Evolutionary conservation across 2,797 vertebrate genomes (phyloP).

Genomic region (Chelidonichthys spinosus): DNA sequence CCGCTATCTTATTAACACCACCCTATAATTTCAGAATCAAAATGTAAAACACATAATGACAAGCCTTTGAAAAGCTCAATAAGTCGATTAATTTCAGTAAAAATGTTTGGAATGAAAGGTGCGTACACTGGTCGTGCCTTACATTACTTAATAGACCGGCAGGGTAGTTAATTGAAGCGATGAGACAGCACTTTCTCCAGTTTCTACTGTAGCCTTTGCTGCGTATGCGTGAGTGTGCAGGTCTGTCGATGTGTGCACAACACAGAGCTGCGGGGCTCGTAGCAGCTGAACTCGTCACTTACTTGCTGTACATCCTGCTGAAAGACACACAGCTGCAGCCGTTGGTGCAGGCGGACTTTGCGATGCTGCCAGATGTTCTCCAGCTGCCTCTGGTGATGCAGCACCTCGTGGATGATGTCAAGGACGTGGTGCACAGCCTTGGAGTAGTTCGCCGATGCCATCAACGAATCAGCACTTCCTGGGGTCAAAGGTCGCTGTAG

Average conservation of each 20-base stretch:
- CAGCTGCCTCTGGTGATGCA: constrained; percentile 97
- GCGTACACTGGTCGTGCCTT: background rate
- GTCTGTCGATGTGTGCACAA: background rate
- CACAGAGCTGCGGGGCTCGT: background rate
- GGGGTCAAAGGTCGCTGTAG: constrained; percentile 96
- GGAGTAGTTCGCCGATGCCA: constrained; percentile 96
- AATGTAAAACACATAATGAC: background rate
- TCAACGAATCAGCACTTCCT: constrained; percentile 94
- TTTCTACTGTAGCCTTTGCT: background rate
- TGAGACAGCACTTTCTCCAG: background rate
- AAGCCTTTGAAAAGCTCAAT: background rate
- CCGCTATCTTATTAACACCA: constrained; percentile 32
- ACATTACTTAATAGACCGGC: background rate
- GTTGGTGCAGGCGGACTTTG: constrained; percentile 96
- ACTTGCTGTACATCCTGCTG: constrained; percentile 99
- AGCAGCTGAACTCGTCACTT: constrained; percentile 8
- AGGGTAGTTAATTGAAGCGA: background rate
- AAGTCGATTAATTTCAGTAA: background rate
- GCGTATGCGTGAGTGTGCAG: background rate
- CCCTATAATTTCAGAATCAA: background rate
- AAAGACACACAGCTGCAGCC: constrained; percentile 97
- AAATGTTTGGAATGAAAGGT: background rate
- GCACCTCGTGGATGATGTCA: constrained; percentile 95
- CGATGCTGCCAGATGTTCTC: constrained; percentile 99
- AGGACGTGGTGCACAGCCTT: constrained; percentile 97